A percentile compares a stretch with the other conserved stretches of the same genome.
phyloP scores from a whole-genome alignment of 2,888 invertebrate species.

The Cremastobaeus sp. region DNA sequence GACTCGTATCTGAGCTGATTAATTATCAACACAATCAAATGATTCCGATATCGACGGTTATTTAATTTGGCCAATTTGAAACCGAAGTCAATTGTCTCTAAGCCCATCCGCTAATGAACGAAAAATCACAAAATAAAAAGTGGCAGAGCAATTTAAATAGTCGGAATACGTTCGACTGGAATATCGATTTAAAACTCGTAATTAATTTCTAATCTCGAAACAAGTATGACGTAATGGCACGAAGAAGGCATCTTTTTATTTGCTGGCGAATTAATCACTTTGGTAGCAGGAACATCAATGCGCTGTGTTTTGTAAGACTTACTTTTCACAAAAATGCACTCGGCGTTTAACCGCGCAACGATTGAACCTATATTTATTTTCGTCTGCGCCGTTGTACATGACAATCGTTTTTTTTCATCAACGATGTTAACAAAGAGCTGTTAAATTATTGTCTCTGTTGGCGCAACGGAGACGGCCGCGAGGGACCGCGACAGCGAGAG shows the following conservation, averaged over 20 bases:
- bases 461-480: constrained; percentile 1
- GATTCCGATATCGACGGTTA: too few species aligned
- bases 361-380: constrained; percentile 2
- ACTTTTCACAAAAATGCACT: neutral
- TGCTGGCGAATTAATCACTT: constrained; percentile 6
- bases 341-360: neutral
- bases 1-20: too few species aligned
- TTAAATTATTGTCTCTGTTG: neutral
- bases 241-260: constrained; percentile 1
- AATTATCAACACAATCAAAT: too few species aligned
- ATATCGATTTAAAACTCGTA: neutral
- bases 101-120: too few species aligned
- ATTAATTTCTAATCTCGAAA: neutral
- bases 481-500: too few species aligned
- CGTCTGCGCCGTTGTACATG: neutral
- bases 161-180: neutral
- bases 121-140: too few species aligned
- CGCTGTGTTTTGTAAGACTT: neutral
- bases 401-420: neutral
- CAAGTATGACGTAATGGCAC: neutral
- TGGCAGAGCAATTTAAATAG: too few species aligned
- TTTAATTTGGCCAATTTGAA: too few species aligned
- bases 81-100: too few species aligned
- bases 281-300: neutral
- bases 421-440: constrained; percentile 4